A percentile compares a stretch with the other conserved stretches of the same genome.
These are phyloP conservation scores for Linnaemya vulpina DNA, from an alignment of 2,888 invertebrate genomes.

Conservation along the genomic window DNA sequence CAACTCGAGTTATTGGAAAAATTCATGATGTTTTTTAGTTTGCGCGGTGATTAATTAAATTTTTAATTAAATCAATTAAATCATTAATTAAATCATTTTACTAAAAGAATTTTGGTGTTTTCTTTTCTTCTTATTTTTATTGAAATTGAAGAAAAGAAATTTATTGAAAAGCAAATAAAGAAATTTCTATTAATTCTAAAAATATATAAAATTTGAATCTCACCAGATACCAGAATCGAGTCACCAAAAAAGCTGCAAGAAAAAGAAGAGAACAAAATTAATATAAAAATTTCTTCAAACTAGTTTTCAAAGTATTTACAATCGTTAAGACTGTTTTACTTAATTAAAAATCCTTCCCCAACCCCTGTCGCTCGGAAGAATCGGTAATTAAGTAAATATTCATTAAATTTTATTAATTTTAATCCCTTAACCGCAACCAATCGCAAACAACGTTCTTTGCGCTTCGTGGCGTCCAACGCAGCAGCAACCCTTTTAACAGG, in stretches of 20 bases:
- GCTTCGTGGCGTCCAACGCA: background rate
- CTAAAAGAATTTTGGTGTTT: too few species aligned
- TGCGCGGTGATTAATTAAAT: too few species aligned
- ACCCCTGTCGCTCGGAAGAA: constrained; percentile 8
- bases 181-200: too few species aligned
- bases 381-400: constrained; percentile 67
- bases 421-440: constrained; percentile 71
- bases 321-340: constrained; percentile 54
- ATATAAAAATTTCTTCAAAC: constrained; percentile 1
- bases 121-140: too few species aligned
- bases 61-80: too few species aligned
- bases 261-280: constrained; percentile 3
- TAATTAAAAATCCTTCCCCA: constrained; percentile 25
- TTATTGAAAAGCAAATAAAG: too few species aligned
- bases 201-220: background rate
- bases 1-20: too few species aligned
- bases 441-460: constrained; percentile 48
- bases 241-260: background rate
- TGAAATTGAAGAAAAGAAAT: too few species aligned
- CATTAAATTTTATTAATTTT: constrained; percentile 70
- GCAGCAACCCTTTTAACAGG: constrained; percentile 44
- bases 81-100: too few species aligned
- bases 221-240: background rate
- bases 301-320: constrained; percentile 40
- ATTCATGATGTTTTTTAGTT: too few species aligned